Evolutionary conservation across 2,113 vertebrate species (phyloP).

Genomic region (Lynx canadensis): DNA sequence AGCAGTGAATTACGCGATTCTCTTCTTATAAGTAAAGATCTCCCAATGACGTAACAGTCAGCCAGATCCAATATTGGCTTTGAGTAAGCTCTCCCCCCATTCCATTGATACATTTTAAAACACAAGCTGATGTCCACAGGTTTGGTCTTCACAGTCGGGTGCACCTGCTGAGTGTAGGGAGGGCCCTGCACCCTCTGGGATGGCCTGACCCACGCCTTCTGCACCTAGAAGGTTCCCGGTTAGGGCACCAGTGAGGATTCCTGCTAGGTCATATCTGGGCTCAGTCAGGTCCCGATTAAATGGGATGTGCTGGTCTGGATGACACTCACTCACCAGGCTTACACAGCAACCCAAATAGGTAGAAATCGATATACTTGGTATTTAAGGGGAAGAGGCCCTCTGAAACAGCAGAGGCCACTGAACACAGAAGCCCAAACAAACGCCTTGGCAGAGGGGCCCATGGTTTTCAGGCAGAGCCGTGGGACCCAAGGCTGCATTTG

Average conservation of each 20-base stretch:
- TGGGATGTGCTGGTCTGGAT: background rate
- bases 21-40: background rate
- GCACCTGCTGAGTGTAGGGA: too few relatives aligned
- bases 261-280: background rate
- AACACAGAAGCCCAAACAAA: background rate
- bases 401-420: background rate
- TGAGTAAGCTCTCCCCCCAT: background rate
- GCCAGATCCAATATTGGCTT: background rate
- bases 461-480: background rate
- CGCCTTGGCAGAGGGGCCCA: background rate
- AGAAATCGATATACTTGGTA: background rate
- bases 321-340: background rate
- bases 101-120: background rate
- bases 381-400: background rate
- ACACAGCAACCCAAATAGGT: background rate
- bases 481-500: background rate
- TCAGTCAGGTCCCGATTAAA: background rate
- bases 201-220: background rate
- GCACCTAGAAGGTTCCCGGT: background rate
- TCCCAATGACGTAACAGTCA: background rate
- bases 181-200: too few relatives aligned
- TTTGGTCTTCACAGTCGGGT: background rate
- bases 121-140: background rate
- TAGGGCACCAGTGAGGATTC: background rate
- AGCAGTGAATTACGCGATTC: background rate